Evolutionary conservation across 2,797 vertebrate species (phyloP), one percentile per base, ranked within the genome.

Genomic region (Coluber constrictor): DNA sequence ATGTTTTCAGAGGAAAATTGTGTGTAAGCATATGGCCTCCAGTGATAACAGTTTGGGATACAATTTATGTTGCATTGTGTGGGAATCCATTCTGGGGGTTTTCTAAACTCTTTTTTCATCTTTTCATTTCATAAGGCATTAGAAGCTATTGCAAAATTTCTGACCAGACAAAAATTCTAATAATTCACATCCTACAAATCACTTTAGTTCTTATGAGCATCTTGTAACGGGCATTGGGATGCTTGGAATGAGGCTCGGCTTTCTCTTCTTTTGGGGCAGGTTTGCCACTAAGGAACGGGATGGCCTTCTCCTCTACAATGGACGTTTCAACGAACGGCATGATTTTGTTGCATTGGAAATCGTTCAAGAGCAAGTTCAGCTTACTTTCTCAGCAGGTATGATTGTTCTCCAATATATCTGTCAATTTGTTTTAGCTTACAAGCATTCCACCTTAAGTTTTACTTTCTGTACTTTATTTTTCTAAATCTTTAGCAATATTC

Each of bases 321-420:
- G 99, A 5, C 98, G 99, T 95, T 99, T 99, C 97, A 99, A 99
- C 0, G 98, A 99, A 96, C 98, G 98, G 70, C 99, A 99, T 8
- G 99, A 99, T 97, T 99, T 99, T 4, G 98, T 99, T 90, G 98
- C 99, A 18, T 97, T 99, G 93, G 99, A 99, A 96, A 98, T 99
- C 90, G 98, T 99, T 93, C 97, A 97, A 0, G 98, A 98, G 95
- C 99, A 99, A 97, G 97, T 99, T 87, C 99, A 99, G 97, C 90
- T 97, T 90, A 97, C 94, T 92, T 97, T 96, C 94, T 96, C 96
- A 0, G 96, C 96, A 91, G 96, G 96, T 96, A 94, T 0, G 0
- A 3, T 32, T 86, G 47, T 29, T 6, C 83, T 18, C 15, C 16
- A 3, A 0, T 0, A 8, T 47, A 27, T 55, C 0, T 8, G 29